Evolutionary conservation across 2,797 vertebrate species (phyloP).

Genomic region (Sebastes flavidus): DNA sequence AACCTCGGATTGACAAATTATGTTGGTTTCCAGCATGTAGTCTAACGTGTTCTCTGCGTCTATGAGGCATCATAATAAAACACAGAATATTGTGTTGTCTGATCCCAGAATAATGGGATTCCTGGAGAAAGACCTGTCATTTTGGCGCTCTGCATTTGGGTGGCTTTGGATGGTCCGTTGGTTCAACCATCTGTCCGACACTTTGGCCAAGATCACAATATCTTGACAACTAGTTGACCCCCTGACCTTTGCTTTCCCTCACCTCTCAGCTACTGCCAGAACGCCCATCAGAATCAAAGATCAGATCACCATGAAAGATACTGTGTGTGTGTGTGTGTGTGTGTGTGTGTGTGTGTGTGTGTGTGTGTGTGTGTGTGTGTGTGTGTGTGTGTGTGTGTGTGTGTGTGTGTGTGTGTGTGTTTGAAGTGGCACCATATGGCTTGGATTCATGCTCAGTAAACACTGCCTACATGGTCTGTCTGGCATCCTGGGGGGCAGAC

Average conservation of each 20-base stretch:
- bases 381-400: background rate
- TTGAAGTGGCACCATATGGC: slow-evolving; percentile 61
- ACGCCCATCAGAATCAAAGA: background rate
- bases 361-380: background rate
- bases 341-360: background rate
- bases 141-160: background rate
- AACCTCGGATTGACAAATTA: background rate
- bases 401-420: background rate
- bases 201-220: background rate
- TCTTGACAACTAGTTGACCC: slow-evolving; percentile 16
- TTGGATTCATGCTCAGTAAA: slow-evolving; percentile 54
- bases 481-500: slow-evolving; percentile 44
- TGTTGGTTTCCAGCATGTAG: background rate
- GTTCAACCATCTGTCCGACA: slow-evolving; percentile 34
- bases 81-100: background rate
- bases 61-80: background rate
- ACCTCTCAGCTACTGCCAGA: background rate
- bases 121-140: background rate
- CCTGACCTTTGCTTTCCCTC: background rate
- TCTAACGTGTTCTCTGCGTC: background rate
- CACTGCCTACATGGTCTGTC: slow-evolving; percentile 43
- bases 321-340: background rate
- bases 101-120: background rate
- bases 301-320: background rate
- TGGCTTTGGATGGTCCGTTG: background rate